Conservation (phyloP, 2,888 invertebrate genomes). For the Coremacera marginata region DNA sequence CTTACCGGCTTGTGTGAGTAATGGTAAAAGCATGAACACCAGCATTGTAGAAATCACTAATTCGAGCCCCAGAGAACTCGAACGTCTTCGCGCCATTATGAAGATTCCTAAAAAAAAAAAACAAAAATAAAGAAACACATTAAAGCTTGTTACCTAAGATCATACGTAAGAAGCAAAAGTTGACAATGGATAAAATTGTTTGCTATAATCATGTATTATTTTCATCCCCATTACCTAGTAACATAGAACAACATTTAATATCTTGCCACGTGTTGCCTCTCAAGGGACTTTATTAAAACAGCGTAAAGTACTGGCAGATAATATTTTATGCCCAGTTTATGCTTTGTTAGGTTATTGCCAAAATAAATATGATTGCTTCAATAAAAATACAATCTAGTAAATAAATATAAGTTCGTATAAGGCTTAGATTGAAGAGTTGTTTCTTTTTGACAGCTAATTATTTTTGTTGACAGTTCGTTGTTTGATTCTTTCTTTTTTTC, state of each 20-base stretch:
- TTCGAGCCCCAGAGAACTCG: conserved; percentile 69
- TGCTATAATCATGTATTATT: not conserved
- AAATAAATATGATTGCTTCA: not conserved
- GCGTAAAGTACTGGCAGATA: not conserved
- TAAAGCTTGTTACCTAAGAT: not conserved
- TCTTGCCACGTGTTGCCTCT: conserved; percentile 64
- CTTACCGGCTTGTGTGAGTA: conserved; percentile 67
- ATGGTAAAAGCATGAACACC: conserved; percentile 56
- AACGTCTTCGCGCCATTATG: conserved; percentile 67
- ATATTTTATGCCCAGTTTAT: too few species aligned
- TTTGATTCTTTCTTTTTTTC: not conserved
- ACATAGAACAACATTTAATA: not conserved
- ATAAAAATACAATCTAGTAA: not conserved
- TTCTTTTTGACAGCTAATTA: conserved; percentile 27
- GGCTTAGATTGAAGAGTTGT: not conserved
- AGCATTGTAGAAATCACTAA: conserved; percentile 61
- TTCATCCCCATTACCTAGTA: not conserved
- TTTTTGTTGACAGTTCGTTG: conserved; percentile 6
- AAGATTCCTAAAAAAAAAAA: conserved; percentile 59
- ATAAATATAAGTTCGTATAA: not conserved
- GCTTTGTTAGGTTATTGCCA: not conserved
- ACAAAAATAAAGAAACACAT: conserved; percentile 31
- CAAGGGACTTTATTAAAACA: conserved; percentile 64
- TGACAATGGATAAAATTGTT: too few species aligned
- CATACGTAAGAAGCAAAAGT: not conserved